Evolutionary conservation across 2,888 invertebrate genomes (phyloP), one percentile per base, ranked within the genome.

Genomic region (Acrobeloides nanus): DNA sequence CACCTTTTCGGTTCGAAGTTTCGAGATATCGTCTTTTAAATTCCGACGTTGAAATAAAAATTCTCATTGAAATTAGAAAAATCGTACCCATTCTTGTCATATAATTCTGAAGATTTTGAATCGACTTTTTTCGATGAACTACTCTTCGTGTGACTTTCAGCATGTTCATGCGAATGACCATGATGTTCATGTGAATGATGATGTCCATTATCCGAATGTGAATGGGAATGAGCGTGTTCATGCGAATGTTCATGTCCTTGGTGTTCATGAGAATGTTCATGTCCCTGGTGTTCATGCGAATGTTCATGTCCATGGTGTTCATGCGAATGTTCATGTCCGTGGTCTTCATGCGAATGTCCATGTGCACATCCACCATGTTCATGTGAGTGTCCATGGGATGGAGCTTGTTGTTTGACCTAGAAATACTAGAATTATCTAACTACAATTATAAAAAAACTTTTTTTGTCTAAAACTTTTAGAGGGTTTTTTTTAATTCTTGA

Each of bases 131-230:
- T n/a, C n/a, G n/a, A n/a, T n/a, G n/a, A n/a, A n/a, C n/a, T 10
- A 31, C 55, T 33, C 48, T 46, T 38, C 56, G 55, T 33, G 37
- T 51, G 25, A n/a, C n/a, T n/a, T n/a, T n/a, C n/a, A n/a, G n/a
- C n/a, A n/a, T 20, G 40, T 17, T 35, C 39, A 17, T 39, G 39
- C 18, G 35, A 35, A 35, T 35, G 35, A 18, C 35, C 35, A 40
- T 41, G 38, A 18, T 42, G 20, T 8, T 39, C 32, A 38, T 60
- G 57, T 20, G 41, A 51, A 44, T 53, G 40, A 3, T 17, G 46
- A 35, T 63, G 56, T 0, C 77, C 79, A 50, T 81, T 79, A 10
- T 76, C 49, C 18, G 46, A 39, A n/a, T 49, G 25, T 23, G 32
- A 34, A 15, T 12, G 4, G 23, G 56, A 41, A 1, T 26, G 24